phyloP scores from a whole-genome alignment of 2,797 vertebrate genomes.

The Falco novaeseelandiae region DNA sequence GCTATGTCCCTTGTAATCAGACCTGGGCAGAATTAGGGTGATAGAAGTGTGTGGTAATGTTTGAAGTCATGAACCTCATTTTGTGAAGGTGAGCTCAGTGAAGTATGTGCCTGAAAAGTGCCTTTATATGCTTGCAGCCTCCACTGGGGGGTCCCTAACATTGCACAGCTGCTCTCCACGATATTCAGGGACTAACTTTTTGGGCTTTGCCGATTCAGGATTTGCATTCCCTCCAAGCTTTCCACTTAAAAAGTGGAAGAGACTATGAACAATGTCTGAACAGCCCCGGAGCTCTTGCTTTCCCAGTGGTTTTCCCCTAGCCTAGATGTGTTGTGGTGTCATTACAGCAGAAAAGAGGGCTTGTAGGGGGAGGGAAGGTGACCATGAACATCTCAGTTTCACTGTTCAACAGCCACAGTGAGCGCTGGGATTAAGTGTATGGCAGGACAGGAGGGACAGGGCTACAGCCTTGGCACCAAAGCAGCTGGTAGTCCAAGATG shows the following conservation, averaged over 20 bases:
- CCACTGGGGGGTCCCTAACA: not conserved
- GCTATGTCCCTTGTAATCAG: not conserved
- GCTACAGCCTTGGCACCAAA: not conserved
- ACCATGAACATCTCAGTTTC: fast-evolving
- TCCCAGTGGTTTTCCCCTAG: not conserved
- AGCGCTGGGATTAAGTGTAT: not conserved
- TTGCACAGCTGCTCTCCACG: not conserved
- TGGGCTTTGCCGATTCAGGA: not conserved
- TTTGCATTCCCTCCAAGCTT: not conserved
- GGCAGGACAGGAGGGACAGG: not conserved
- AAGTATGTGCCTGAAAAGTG: not conserved
- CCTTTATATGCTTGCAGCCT: not conserved
- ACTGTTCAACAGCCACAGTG: not conserved
- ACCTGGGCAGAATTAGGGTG: not conserved
- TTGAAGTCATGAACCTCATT: not conserved
- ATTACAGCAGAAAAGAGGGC: not conserved
- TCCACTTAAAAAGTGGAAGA: not conserved
- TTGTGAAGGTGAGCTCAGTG: not conserved
- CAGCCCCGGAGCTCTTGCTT: not conserved
- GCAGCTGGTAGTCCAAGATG: not conserved
- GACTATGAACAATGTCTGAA: not conserved
- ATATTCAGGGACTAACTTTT: not conserved
- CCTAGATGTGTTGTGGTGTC: not conserved
- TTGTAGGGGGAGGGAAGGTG: not conserved
- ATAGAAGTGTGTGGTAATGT: not conserved